Conservation (phyloP, 2,113 vertebrate genomes). For the Ceratotherium simum region DNA sequence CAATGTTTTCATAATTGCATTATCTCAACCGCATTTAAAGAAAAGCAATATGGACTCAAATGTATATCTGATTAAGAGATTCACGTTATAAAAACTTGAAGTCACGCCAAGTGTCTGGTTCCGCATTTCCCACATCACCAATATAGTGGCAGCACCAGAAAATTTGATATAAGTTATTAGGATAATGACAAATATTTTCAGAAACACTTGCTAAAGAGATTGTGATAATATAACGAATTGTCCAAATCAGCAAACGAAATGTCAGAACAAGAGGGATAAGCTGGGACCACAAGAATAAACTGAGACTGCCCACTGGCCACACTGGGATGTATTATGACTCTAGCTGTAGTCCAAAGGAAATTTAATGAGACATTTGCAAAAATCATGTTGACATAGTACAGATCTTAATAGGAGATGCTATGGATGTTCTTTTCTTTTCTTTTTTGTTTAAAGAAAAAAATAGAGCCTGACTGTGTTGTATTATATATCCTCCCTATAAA, state of each 20-base stretch:
- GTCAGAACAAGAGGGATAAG: background rate
- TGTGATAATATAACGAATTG: background rate
- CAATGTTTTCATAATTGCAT: background rate
- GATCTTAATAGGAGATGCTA: background rate
- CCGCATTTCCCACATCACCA: background rate
- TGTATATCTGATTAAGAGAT: background rate
- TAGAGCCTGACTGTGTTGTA: background rate
- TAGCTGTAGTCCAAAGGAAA: background rate
- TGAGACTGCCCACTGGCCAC: rapidly evolving
- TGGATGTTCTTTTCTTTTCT: background rate
- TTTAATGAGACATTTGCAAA: background rate
- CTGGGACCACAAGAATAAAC: background rate
- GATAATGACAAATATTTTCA: background rate
- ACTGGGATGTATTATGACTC: rapidly evolving
- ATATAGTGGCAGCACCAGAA: background rate
- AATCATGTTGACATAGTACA: background rate
- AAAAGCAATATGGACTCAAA: background rate
- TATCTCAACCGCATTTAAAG: background rate
- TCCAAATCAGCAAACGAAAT: background rate
- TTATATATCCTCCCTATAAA: background rate
- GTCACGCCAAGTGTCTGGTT: background rate
- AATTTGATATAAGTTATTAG: background rate
- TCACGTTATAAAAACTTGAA: background rate
- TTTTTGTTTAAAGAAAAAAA: background rate
- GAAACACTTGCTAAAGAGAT: background rate